Evolutionary conservation across 2,888 invertebrate species (phyloP), one percentile per base, ranked within the genome.

Genomic region (Andrena hattorfiana): DNA sequence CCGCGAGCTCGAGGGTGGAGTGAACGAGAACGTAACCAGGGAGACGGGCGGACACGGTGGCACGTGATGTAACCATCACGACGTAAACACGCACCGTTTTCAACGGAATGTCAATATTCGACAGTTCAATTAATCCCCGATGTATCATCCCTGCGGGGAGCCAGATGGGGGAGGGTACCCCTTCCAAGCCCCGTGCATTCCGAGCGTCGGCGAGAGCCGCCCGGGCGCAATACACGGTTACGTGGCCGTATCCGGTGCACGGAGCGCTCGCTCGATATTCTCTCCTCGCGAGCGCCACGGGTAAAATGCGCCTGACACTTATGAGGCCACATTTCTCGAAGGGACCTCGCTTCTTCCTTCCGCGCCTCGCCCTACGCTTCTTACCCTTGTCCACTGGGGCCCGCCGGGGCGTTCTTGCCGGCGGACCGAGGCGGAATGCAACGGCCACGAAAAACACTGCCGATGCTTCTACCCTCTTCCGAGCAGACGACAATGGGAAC

Each of bases 71-170:
- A 83, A 84, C 77, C 73, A 74, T 77, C 74, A 28, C 81, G 77
- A 70, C 79, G 81, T 75, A 84, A 81, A 81, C 80, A 80, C 84
- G 77, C 81, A 56, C 16, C 72, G 86, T 85, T 86, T 86, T 86
- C 84, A 81, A 56, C 80, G 84, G 79, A 84, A 90, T 83, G 89
- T 91, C 91, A 89, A 89, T 90, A 89, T 87, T 90, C 87, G 90
- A 91, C 90, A 87, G 89, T 89, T 90, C 91, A 89, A 92, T 92
- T 92, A 91, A 91, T 89, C 83, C 77, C 56, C 83, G 75, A 84
- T 84, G 77, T 85, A 86, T 83, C 75, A 79, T 77, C 81, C 81
- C 77, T 66, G 80, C 74, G 63, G 78, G 72, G 10, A 64, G 51
- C 62, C 56, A 56, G 70, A 73, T 71, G 68, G 83, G 64, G 64